Percentiles rank a stretch among this genome's conserved stretches.
Evolutionary conservation across 1,140 invertebrate species (phyloP).

Genomic region (Trichoplusia ni): DNA sequence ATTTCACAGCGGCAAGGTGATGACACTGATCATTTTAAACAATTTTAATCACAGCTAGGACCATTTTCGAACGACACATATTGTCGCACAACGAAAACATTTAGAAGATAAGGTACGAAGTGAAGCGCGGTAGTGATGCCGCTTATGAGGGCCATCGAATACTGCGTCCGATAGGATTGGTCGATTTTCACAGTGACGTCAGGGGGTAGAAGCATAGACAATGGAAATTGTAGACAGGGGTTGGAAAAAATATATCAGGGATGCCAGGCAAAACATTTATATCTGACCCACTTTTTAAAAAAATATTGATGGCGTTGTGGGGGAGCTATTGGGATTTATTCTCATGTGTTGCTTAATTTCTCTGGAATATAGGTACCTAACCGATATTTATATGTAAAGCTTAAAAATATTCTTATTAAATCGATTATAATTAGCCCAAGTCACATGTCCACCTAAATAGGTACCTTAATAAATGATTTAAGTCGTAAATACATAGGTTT

Average conservation of each 20-base stretch:
- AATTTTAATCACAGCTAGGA: slow-evolving; percentile 62
- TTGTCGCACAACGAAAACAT: slow-evolving; percentile 72
- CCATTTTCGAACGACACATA: slow-evolving; percentile 65
- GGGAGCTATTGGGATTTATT: no score
- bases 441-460: no score
- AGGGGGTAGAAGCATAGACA: slow-evolving; percentile 78
- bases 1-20: slow-evolving; percentile 53
- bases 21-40: slow-evolving; percentile 64
- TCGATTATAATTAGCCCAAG: no score
- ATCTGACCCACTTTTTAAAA: background rate
- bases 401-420: no score
- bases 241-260: slow-evolving; percentile 45
- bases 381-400: no score
- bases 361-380: no score
- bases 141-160: slow-evolving; percentile 65
- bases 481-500: no score
- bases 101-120: slow-evolving; percentile 59
- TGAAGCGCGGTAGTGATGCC: slow-evolving; percentile 67
- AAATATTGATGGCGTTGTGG: no score
- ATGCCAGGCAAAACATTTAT: background rate
- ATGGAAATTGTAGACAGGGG: slow-evolving; percentile 59
- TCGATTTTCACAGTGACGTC: slow-evolving; percentile 80
- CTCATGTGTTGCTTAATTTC: no score
- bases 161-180: slow-evolving; percentile 75
- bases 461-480: no score